Evolutionary conservation across 1,140 invertebrate species (phyloP).

Genomic region (Meloidogyne hapla): DNA sequence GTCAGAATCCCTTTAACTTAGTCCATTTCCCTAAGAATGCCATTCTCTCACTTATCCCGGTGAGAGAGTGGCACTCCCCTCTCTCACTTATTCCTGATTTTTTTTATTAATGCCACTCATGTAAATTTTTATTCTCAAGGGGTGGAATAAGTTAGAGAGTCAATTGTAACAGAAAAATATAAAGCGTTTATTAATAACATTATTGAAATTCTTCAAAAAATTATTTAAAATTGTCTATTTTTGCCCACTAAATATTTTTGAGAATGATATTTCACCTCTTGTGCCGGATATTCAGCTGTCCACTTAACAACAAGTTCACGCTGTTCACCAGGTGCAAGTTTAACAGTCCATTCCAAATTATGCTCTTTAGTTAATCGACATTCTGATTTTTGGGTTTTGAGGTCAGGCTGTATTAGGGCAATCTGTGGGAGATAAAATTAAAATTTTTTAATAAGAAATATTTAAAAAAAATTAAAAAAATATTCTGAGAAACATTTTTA

Average conservation of each 20-base stretch:
- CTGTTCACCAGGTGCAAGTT: constrained; percentile 34
- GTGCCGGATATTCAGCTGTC: constrained; percentile 26
- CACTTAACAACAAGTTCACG: constrained; percentile 35
- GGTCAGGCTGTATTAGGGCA: constrained; percentile 34
- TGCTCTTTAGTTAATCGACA: constrained; percentile 37
- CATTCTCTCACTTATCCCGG: too few species aligned
- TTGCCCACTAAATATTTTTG: neutral
- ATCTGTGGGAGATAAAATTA: too few species aligned
- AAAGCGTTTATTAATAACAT: too few species aligned
- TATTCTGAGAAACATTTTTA: neutral
- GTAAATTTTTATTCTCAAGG: too few species aligned
- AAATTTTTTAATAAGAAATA: neutral
- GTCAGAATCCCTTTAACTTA: too few species aligned
- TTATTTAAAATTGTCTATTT: neutral
- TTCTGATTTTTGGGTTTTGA: constrained; percentile 16
- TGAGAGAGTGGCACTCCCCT: too few species aligned
- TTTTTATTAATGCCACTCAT: too few species aligned
- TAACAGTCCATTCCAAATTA: constrained; percentile 36
- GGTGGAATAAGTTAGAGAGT: too few species aligned
- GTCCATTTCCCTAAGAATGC: too few species aligned
- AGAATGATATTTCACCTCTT: neutral
- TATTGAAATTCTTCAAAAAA: neutral
- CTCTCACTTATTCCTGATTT: too few species aligned
- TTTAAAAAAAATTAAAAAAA: neutral
- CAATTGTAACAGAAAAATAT: too few species aligned